phyloP scores from a whole-genome alignment of 2,888 invertebrate genomes.

The Eretmocerus hayati region DNA sequence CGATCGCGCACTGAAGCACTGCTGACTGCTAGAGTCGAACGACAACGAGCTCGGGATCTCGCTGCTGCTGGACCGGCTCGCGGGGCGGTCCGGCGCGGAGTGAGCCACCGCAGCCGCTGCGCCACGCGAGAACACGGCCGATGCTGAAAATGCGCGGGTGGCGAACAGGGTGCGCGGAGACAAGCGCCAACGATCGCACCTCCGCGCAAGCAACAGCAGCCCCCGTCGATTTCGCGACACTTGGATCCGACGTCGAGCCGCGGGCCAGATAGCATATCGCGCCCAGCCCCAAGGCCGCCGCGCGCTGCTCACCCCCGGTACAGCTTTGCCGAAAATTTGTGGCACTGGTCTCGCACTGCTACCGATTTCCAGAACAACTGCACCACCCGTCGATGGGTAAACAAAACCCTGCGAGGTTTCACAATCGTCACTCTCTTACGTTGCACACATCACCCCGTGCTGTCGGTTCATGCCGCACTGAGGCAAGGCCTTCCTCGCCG shows the following conservation, averaged over 20 bases:
- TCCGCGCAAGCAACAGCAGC: background rate
- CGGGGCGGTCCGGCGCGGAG: conserved; percentile 9
- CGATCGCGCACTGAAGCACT: too few relatives aligned
- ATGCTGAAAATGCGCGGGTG: background rate
- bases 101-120: conserved; percentile 1
- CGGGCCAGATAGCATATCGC: background rate
- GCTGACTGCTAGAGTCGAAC: too few relatives aligned
- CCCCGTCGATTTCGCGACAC: background rate
- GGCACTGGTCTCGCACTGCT: too few relatives aligned
- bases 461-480: too few relatives aligned
- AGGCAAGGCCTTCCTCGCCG: too few relatives aligned
- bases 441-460: too few relatives aligned
- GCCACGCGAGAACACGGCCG: background rate
- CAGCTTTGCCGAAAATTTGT: too few relatives aligned
- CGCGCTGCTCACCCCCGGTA: conserved; percentile 17
- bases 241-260: background rate
- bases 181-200: background rate
- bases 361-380: too few relatives aligned
- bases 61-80: background rate
- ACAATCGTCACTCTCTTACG: too few relatives aligned
- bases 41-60: too few relatives aligned
- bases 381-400: too few relatives aligned
- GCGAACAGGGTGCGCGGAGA: background rate
- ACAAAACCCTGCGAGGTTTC: too few relatives aligned
- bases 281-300: conserved; percentile 12